Evolutionary conservation across 2,113 vertebrate species (phyloP).

Genomic region (Philantomba maxwellii): DNA sequence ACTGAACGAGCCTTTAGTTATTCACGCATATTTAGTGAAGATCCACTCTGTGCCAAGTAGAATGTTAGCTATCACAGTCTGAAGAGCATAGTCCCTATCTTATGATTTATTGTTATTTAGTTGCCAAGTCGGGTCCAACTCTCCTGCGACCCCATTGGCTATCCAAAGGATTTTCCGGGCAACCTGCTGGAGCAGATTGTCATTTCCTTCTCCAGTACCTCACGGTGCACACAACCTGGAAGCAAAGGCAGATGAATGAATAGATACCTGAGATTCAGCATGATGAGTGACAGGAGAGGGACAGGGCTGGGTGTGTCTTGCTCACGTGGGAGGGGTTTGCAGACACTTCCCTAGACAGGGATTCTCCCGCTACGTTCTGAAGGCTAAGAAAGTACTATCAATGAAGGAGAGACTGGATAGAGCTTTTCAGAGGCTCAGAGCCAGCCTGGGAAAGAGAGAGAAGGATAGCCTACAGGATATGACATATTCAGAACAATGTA

Average conservation of each 20-base stretch:
- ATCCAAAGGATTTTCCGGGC: background rate
- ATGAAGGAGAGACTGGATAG: background rate
- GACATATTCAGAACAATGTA: background rate
- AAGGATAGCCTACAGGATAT: background rate
- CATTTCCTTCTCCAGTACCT: background rate
- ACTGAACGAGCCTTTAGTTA: background rate
- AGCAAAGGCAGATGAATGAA: background rate
- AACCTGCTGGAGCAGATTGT: background rate
- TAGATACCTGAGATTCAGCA: background rate
- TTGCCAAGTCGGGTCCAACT: background rate
- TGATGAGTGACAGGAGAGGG: fast-evolving
- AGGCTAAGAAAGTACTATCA: background rate
- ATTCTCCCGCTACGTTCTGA: background rate
- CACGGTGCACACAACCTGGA: background rate
- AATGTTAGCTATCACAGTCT: background rate
- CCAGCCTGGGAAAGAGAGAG: background rate
- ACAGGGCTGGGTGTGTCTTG: background rate
- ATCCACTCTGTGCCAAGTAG: background rate
- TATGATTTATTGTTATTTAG: background rate
- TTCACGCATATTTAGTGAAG: background rate
- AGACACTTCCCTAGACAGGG: background rate
- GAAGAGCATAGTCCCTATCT: background rate
- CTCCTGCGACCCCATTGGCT: background rate
- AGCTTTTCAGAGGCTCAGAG: background rate
- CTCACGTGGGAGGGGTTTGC: background rate